These are phyloP conservation scores for Megastigmus dorsalis DNA, from an alignment of 2,888 invertebrate genomes.

Conservation along the genomic window DNA sequence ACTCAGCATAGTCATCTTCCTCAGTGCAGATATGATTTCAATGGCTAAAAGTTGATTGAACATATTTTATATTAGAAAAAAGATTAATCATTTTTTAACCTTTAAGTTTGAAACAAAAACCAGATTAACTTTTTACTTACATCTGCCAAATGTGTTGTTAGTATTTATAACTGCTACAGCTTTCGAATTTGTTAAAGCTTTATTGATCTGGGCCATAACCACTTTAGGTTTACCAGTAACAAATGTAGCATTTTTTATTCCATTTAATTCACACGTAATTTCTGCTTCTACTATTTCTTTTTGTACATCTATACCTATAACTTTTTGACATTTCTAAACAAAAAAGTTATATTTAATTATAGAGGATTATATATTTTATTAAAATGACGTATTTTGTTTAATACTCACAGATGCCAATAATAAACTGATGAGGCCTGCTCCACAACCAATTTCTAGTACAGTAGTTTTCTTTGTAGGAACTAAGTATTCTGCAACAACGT, in stretches of 20 bases:
- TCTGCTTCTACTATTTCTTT: constrained; percentile 73
- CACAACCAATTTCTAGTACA: constrained; percentile 71
- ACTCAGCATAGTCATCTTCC: constrained; percentile 66
- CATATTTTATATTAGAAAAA: neutral
- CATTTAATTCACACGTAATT: constrained; percentile 69
- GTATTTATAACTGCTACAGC: constrained; percentile 69
- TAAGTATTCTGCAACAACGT: constrained; percentile 66
- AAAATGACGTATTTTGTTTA: neutral
- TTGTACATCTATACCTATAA: constrained; percentile 70
- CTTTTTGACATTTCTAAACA: constrained; percentile 70
- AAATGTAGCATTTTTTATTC: constrained; percentile 70
- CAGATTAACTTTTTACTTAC: constrained; percentile 60
- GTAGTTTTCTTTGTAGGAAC: constrained; percentile 64
- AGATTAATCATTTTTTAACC: too few relatives aligned
- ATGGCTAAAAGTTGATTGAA: constrained; percentile 61
- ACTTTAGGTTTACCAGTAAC: constrained; percentile 68
- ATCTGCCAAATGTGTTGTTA: constrained; percentile 68
- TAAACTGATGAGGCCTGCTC: constrained; percentile 70
- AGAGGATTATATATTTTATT: too few relatives aligned
- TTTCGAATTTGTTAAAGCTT: constrained; percentile 62
- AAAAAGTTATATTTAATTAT: too few relatives aligned
- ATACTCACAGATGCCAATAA: constrained; percentile 69
- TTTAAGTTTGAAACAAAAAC: neutral
- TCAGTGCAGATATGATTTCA: constrained; percentile 68
- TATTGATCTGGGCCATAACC: constrained; percentile 64